Base-by-base conservation (phyloP, 1,140 invertebrate genomes). In the Euglossa dilemma region DNA sequence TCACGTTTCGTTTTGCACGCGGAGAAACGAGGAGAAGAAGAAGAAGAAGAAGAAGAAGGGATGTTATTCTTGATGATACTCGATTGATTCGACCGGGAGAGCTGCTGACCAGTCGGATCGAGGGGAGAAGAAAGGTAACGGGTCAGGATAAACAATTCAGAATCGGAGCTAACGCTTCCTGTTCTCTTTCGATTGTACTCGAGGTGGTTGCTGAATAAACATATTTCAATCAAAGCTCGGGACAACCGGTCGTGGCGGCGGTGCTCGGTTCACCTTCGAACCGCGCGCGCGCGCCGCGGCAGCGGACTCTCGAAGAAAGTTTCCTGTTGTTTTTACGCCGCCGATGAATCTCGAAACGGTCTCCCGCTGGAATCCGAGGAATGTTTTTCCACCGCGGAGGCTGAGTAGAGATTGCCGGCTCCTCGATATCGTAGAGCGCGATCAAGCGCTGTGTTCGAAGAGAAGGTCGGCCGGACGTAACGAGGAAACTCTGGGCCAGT, bases 131-230 rank as follows among this genome's bases (percentile, higher is more conserved):
- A 77, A 72, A 59, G 74, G 85, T 64, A 78, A 50, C 59, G 80
- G 54, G 80, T 66, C 52, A 82, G 74, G 72, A 59, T 76, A 82
- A 82, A 82, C 80, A 82, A 82, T 76, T 76, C 71, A 45, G 72
- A 76, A 76, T 66, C 80, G 63, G 54, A 66, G 28, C 43, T 66
- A 74, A 50, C 59, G 72, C 72, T 82, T 80, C 71, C 79, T 81
- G 71, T 81, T 75, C 71, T 28, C 71, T 75, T 83, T 87, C 81
- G 69, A 73, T 72, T 74, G 86, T 69, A 84, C 86, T 87, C 73
- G 47, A 87, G 80, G 86, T 87, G 85, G 82, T 73, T 72, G 80
- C 74, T 87, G 75, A 70, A 71, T 87, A 87, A 87, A 87, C 86
- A 87, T 73, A 45, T 77, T 73, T 85, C 85, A 67, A 87, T 86